These are phyloP conservation scores for Rhysida immarginata DNA, from an alignment of 1,140 invertebrate species.

Conservation along the genomic window DNA sequence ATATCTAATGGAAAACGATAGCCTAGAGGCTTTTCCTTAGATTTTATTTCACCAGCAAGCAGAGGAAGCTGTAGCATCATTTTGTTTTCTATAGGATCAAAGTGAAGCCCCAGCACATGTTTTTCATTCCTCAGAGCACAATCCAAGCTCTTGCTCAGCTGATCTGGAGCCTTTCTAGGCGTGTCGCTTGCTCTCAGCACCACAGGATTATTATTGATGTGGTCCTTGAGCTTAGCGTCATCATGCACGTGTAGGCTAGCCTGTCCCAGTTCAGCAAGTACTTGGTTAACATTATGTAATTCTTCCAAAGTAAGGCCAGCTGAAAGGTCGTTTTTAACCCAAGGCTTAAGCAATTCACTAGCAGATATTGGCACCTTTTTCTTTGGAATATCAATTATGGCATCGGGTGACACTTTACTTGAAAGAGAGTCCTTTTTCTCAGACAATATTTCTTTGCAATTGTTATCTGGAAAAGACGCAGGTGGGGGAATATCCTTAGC, in stretches of 20 bases:
- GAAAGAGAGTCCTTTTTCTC: neutral
- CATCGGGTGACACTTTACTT: neutral
- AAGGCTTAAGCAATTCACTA: neutral
- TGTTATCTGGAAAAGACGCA: neutral
- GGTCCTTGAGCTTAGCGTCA: constrained; percentile 7
- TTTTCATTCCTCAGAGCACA: constrained; percentile 10
- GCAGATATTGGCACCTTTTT: neutral
- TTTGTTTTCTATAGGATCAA: constrained; percentile 17
- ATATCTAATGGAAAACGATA: constrained; percentile 8
- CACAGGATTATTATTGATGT: constrained; percentile 11
- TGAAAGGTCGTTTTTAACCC: neutral
- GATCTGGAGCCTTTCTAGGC: neutral
- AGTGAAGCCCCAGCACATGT: constrained; percentile 17
- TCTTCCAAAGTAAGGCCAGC: constrained; percentile 15
- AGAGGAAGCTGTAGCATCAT: constrained; percentile 16
- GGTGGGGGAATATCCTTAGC: constrained; percentile 8
- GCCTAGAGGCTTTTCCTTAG: neutral
- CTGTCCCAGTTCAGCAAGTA: constrained; percentile 14
- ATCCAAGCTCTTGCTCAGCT: neutral
- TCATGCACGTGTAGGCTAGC: constrained; percentile 6
- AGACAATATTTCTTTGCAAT: neutral
- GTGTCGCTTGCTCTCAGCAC: constrained; percentile 1
- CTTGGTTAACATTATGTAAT: constrained; percentile 23
- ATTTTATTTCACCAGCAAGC: constrained; percentile 10
- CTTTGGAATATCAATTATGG: neutral